Percentiles rank a stretch among this genome's conserved stretches.
Conservation (phyloP, 2,797 vertebrate genomes). For the Chlorospingus flavigularis region DNA sequence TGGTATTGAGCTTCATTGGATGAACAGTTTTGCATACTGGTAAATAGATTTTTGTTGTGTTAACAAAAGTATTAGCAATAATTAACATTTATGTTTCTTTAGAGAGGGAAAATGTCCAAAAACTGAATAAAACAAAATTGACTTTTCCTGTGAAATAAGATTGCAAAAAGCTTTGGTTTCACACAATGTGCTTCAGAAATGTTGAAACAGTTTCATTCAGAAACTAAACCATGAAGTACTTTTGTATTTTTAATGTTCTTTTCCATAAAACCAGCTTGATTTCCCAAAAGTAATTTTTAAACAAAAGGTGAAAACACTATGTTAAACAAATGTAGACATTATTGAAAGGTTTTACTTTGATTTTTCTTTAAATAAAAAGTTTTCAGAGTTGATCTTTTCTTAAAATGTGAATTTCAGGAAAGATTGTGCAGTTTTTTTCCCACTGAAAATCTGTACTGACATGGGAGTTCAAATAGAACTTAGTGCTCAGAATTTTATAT, state of each 20-base stretch:
- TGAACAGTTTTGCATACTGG: neutral
- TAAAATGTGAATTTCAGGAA: neutral
- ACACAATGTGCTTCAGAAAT: neutral
- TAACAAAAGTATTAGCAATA: neutral
- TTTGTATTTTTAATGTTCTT: neutral
- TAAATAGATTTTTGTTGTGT: neutral
- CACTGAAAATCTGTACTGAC: neutral
- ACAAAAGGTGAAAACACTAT: neutral
- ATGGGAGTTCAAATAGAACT: neutral
- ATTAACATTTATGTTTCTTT: neutral
- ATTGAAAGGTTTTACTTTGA: neutral
- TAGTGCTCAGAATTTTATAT: neutral
- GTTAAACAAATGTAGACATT: neutral
- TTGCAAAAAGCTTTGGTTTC: neutral
- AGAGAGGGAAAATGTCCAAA: neutral
- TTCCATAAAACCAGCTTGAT: neutral
- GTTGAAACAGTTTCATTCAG: neutral
- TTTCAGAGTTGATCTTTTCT: neutral
- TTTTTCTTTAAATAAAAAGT: neutral
- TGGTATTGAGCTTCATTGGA: neutral
- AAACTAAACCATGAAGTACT: neutral
- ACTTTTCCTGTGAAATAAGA: neutral
- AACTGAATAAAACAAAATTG: neutral
- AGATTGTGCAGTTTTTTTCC: accelerated
- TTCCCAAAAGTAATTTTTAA: neutral